phyloP scores from a whole-genome alignment of 2,113 vertebrate species.

The Oreocharis arfaki region DNA sequence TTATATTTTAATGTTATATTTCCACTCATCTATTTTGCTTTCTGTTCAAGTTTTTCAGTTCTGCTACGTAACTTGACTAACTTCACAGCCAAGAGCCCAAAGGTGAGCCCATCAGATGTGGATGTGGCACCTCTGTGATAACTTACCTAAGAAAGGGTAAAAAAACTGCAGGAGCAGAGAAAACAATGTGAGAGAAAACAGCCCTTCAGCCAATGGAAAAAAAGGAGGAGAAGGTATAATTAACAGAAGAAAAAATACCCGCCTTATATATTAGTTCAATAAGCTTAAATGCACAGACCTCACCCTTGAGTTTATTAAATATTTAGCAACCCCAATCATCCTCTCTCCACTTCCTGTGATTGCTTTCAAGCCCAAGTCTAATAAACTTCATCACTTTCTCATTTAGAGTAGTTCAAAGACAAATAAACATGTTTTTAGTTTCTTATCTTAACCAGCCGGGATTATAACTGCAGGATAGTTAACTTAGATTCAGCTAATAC shows the following conservation, averaged over 20 bases:
- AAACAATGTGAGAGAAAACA: neutral
- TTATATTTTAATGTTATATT: neutral
- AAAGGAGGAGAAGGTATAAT: neutral
- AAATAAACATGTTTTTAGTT: neutral
- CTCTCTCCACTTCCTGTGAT: neutral
- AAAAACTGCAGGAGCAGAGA: neutral
- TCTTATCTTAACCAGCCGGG: neutral
- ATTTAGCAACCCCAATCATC: neutral
- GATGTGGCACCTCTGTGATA: neutral
- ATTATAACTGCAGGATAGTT: neutral
- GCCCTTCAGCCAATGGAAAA: neutral
- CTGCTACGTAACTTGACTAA: neutral
- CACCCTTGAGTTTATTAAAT: neutral
- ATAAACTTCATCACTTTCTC: neutral
- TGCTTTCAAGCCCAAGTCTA: neutral
- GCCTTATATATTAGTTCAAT: neutral
- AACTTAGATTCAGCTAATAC: neutral
- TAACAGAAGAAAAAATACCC: neutral
- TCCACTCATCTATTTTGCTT: neutral
- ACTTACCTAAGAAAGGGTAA: neutral
- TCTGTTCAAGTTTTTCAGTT: neutral
- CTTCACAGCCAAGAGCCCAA: neutral
- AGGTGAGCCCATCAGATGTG: neutral
- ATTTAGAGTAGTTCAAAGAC: neutral
- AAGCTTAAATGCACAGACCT: neutral